Evolutionary conservation across 2,888 invertebrate genomes (phyloP), one percentile per base, ranked within the genome.

Genomic region (Polydrusus tereticollis): DNA sequence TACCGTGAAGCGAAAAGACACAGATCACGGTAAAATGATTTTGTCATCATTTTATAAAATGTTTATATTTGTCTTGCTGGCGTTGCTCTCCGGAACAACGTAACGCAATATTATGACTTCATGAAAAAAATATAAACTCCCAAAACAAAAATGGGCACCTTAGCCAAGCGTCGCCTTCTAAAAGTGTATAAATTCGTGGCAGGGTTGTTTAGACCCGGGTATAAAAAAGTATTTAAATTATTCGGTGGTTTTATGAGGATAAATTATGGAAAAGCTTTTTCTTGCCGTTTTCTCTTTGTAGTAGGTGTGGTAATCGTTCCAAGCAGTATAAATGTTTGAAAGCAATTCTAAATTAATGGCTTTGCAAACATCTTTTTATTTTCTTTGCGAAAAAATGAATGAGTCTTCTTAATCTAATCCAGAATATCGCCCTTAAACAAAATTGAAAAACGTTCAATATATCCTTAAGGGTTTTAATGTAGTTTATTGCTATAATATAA

Each of bases 121-220:
- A 33, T 57, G 29, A 57, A 33, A 33, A 29, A 57, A 57, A 57
- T 29, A 57, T 26, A 29, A n/a, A n/a, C 26, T 52, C 29, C 14
- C 7, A 23, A 23, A 29, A 16, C 16, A 43, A 18, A 43, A 43
- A 43, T 4, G 43, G 18, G 18, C 18, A 18, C 16, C 43, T 5
- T 10, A 43, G 18, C 8, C 1, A 43, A 43, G 16, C 43, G 1
- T 18, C 10, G 12, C 18, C 43, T 43, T 18, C 18, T 5, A 18
- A 18, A 43, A 43, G 43, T 16, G 18, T 18, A 43, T 43, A 16
- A 43, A 43, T 43, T 43, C 43, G 3, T 43, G 8, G 16, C 7
- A 18, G 1, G 43, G 43, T 18, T 18, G 16, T 43, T 36, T 7
- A 43, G 8, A 16, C 18, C 2, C 16, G 43, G 1, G 18, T 43